Evolutionary conservation across 2,797 vertebrate species (phyloP), one percentile per base, ranked within the genome.

Genomic region (Phrynocephalus forsythii): DNA sequence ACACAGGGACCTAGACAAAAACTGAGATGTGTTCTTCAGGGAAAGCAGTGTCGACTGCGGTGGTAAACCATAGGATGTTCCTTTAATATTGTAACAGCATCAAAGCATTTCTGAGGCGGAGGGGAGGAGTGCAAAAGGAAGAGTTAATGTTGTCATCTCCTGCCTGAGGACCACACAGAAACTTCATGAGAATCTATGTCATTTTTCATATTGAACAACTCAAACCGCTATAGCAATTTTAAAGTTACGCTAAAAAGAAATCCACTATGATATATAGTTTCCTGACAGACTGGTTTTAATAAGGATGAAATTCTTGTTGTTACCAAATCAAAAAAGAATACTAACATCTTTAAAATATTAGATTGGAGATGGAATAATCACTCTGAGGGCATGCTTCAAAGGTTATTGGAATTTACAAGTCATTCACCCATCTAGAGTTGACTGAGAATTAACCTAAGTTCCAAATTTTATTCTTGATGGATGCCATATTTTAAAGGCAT

Each of bases 301-400:
- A 95, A 95, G 92, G 92, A 93, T 63, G 44, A 87, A 95, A 94
- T 93, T 94, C 94, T 95, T 96, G 92, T 94, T 95, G 92, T 95
- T 95, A 90, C 94, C 91, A 95, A 95, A 94, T 96, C 93, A 92
- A 93, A 95, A n/a, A 88, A 92, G 67, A 82, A 93, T 88, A 92
- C 91, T 90, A 92, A 96, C 95, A 96, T 96, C 95, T 96, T 96
- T 95, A 95, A 95, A 91, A 93, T 93, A 95, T 96, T 95, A 95
- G 87, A 91, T 63, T 92, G 94, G 89, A 90, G 93, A 95, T 94
- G 91, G 93, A 68, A 88, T 95, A 95, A 94, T 94, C 94, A 94
- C 92, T 94, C 86, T 71, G 92, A 93, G 94, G 86, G 92, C 86
- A 79, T 88, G 92, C 93, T 96, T 96, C 94, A 95, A 95, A 96